A percentile compares a stretch with the other conserved stretches of the same genome.
phyloP scores from a whole-genome alignment of 1,140 invertebrate species.

The Hetaerina americana region DNA sequence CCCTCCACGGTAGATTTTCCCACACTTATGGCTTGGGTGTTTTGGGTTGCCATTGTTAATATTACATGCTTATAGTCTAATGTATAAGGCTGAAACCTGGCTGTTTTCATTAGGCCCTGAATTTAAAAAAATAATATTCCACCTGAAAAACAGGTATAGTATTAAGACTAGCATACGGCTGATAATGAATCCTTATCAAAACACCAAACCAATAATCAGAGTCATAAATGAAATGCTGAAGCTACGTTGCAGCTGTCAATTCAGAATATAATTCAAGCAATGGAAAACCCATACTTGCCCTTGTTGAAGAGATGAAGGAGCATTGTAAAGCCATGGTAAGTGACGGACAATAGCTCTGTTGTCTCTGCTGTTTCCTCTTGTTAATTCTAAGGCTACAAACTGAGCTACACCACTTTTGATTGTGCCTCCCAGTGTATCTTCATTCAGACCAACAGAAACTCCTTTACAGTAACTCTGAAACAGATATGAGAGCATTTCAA shows the following conservation, averaged over 20 bases:
- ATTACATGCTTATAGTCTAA: too few relatives aligned
- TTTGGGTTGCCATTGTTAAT: too few relatives aligned
- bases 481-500: too few relatives aligned
- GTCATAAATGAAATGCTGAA: conserved; percentile 3
- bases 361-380: conserved; percentile 70
- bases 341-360: conserved; percentile 69
- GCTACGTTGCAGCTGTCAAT: background rate
- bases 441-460: conserved; percentile 64
- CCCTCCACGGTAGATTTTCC: too few relatives aligned
- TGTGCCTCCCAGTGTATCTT: conserved; percentile 89
- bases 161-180: too few relatives aligned
- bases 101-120: too few relatives aligned
- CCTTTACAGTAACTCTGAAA: conserved; percentile 68
- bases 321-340: conserved; percentile 85
- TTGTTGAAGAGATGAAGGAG: conserved; percentile 71
- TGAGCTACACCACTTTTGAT: conserved; percentile 92
- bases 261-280: conserved; percentile 1
- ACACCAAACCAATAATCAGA: too few relatives aligned
- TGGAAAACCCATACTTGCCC: conserved; percentile 40
- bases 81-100: too few relatives aligned
- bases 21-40: too few relatives aligned
- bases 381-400: conserved; percentile 87
- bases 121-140: too few relatives aligned
- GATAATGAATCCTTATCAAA: too few relatives aligned
- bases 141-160: too few relatives aligned